Conservation (phyloP, 2,113 vertebrate species). For the Pica pica region DNA sequence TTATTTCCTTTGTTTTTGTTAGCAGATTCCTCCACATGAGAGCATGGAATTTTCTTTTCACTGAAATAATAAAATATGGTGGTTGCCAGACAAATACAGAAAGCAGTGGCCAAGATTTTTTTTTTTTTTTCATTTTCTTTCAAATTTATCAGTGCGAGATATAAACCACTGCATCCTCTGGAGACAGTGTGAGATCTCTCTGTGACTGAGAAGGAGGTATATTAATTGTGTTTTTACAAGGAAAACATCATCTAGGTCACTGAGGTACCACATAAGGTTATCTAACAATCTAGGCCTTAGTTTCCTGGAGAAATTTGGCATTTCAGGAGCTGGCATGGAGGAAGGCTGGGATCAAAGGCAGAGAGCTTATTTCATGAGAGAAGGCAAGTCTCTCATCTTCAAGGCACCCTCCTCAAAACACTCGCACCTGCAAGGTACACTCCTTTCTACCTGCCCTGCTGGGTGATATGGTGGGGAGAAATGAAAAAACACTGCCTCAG, state of each 20-base stretch:
- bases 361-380: not conserved
- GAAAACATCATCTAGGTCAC: not conserved
- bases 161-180: not conserved
- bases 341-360: not conserved
- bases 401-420: not conserved
- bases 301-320: not conserved
- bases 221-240: not conserved
- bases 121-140: not conserved
- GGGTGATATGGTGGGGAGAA: not conserved
- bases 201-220: not conserved
- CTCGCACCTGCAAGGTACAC: not conserved
- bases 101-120: not conserved
- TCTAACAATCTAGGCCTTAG: not conserved
- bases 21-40: not conserved
- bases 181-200: not conserved
- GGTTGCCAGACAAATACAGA: not conserved
- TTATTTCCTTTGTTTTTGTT: slow-evolving; percentile 29
- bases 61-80: not conserved
- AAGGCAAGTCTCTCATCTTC: not conserved
- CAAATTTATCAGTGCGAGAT: not conserved
- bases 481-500: not conserved
- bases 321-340: not conserved
- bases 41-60: slow-evolving; percentile 22
- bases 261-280: not conserved
- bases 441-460: not conserved